phyloP scores from a whole-genome alignment of 1,140 invertebrate species.

The Ceratina japonica region DNA sequence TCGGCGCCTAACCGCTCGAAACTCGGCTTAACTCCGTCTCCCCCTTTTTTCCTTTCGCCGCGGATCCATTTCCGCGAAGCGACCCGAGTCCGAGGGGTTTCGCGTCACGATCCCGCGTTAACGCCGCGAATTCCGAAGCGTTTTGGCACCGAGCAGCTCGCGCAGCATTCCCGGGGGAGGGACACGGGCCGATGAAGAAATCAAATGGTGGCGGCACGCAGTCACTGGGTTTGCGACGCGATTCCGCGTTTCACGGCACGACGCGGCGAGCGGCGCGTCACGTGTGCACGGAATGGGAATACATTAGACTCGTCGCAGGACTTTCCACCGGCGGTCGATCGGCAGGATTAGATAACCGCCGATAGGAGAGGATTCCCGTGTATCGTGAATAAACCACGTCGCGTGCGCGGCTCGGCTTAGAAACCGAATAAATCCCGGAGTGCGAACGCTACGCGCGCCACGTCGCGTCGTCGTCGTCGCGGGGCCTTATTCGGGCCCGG shows the following conservation, averaged over 20 bases:
- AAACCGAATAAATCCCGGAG: conserved; percentile 40
- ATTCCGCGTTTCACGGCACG: conserved; percentile 25
- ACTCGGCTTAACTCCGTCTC: conserved; percentile 50
- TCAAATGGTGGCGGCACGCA: conserved; percentile 16
- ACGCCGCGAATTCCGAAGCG: conserved; percentile 10
- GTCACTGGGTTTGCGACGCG: neutral
- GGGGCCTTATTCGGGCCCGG: conserved; percentile 21
- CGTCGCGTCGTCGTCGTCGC: no score
- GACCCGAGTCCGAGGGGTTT: neutral
- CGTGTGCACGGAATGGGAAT: conserved; percentile 38
- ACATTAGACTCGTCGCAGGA: conserved; percentile 1
- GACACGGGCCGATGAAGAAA: conserved; percentile 37
- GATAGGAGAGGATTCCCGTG: conserved; percentile 23
- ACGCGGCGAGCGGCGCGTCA: conserved; percentile 1
- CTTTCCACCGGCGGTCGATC: conserved; percentile 12
- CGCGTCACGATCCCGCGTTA: neutral
- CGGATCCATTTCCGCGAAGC: neutral
- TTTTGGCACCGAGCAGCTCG: conserved; percentile 3
- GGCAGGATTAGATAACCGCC: conserved; percentile 45
- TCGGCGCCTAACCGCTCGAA: conserved; percentile 48
- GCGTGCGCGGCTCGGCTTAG: conserved; percentile 30
- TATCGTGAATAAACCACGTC: conserved; percentile 49
- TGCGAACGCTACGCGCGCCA: neutral
- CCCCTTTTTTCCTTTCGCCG: neutral
- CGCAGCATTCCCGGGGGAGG: neutral